Evolutionary conservation across 2,797 vertebrate genomes (phyloP), one percentile per base, ranked within the genome.

Genomic region (Microcaecilia unicolor): DNA sequence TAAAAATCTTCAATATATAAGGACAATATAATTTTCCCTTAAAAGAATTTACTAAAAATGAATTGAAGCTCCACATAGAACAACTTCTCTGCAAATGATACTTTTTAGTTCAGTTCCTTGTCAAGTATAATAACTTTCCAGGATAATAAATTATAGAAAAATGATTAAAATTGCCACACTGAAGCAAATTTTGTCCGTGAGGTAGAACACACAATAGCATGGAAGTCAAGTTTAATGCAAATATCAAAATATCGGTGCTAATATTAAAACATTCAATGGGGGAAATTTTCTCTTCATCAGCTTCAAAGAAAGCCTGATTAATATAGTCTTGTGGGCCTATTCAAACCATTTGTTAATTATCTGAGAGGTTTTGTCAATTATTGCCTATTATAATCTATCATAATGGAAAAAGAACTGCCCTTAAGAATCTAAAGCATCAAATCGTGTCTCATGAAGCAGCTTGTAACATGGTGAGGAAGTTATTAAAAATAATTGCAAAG

Each of bases 21-120:
- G n/a, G n/a, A n/a, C n/a, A n/a, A n/a, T n/a, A n/a, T n/a, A n/a
- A n/a, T n/a, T n/a, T n/a, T n/a, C n/a, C n/a, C n/a, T n/a, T n/a
- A n/a, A n/a, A n/a, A n/a, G n/a, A n/a, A n/a, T n/a, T n/a, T n/a
- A n/a, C n/a, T n/a, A n/a, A n/a, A n/a, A n/a, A n/a, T n/a, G n/a
- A n/a, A n/a, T n/a, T n/a, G n/a, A 35, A 54, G 43, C 12, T 34
- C 59, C 24, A 53, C 44, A 38, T 34, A 6, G 36, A 19, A 44
- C 40, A 39, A 7, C 10, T 34, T 24, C 34, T 54, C 51, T 42
- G 26, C 49, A 25, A 30, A 41, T 58, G 25, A 40, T 56, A 51
- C 50, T 32, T 45, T 62, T 61, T 52, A 48, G 28, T 54, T 64
- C 42, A 51, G 63, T 61, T 63, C 31, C 29, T 62, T 53, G 34